Base-by-base conservation (phyloP, 2,113 vertebrate genomes). In the Apteryx owenii region DNA sequence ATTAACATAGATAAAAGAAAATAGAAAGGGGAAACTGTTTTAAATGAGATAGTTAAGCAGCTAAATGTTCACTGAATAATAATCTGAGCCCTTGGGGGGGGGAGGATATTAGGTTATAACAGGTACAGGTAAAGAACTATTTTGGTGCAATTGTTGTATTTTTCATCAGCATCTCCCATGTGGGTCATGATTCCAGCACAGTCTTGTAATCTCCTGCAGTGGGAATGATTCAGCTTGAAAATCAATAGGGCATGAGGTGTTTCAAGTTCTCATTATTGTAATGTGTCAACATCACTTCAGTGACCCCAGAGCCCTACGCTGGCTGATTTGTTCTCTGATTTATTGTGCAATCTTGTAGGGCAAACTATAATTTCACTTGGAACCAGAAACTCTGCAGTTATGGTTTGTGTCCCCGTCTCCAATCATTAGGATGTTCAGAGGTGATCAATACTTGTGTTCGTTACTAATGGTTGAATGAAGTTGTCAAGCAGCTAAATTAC, bases 201-300 rank as follows among this genome's bases (percentile, higher is more conserved):
- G 96, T 80, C 97, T 88, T 98, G 97, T 98, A 98, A 98, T 98
- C 98, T 98, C 97, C 96, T 97, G 98, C 98, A 95, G 96, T 95
- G 97, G 97, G 97, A 97, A 97, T 98, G 98, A 98, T 98, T 98
- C 98, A 98, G 98, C 97, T 97, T 94, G 94, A 98, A 98, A 98
- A 98, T 98, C 98, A 97, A 98, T 98, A 98, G 97, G 98, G 98
- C 97, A 97, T 95, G 95, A 98, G 98, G 98, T 98, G 98, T 98
- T 98, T 98, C 98, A 97, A 98, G 97, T 98, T 98, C 98, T 98
- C 98, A 98, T 98, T 98, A 98, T 98, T 98, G 98, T 98, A 98
- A 98, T 98, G 97, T 98, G 97, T 98, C 98, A 97, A 98, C 98
- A 98, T 98, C 98, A 98, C 97, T 98, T 98, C 93, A 81, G 95